phyloP scores from a whole-genome alignment of 2,888 invertebrate species.

The Perizoma flavofasciatum region DNA sequence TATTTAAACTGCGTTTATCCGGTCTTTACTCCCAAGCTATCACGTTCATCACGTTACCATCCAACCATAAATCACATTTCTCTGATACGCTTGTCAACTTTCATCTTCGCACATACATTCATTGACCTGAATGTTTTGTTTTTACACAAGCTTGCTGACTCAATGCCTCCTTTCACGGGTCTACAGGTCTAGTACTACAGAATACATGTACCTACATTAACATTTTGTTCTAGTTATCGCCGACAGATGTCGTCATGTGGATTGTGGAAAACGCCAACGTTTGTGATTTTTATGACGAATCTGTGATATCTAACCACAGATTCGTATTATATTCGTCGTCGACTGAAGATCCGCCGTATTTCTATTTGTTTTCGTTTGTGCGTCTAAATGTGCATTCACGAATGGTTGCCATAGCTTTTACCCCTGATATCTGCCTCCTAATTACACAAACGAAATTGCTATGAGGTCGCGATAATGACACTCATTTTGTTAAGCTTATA shows the following conservation, averaged over 20 bases:
- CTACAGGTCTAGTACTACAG: slow-evolving; percentile 36
- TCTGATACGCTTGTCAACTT: slow-evolving; percentile 49
- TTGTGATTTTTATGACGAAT: slow-evolving; percentile 27
- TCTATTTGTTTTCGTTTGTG: too few relatives aligned
- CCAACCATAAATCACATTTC: slow-evolving; percentile 45
- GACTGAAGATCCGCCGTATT: too few relatives aligned
- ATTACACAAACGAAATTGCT: too few relatives aligned
- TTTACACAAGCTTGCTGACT: slow-evolving; percentile 54
- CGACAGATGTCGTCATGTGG: slow-evolving; percentile 33
- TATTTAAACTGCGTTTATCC: slow-evolving; percentile 27
- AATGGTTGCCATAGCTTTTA: too few relatives aligned
- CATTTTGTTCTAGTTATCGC: slow-evolving; percentile 40
- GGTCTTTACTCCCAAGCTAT: slow-evolving; percentile 6
- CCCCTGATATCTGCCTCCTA: too few relatives aligned
- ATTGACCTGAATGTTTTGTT: slow-evolving; percentile 63
- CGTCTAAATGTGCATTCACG: too few relatives aligned
- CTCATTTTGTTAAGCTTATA: too few relatives aligned
- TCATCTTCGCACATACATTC: slow-evolving; percentile 49
- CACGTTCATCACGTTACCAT: slow-evolving; percentile 14
- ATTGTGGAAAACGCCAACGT: slow-evolving; percentile 42
- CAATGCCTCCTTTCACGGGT: slow-evolving; percentile 56
- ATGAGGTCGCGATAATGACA: too few relatives aligned
- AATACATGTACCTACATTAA: slow-evolving; percentile 31
- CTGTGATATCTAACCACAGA: slow-evolving; percentile 23
- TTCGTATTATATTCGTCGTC: too few relatives aligned